Evolutionary conservation across 1,140 invertebrate species (phyloP).

Genomic region (Trissolcus basalis): DNA sequence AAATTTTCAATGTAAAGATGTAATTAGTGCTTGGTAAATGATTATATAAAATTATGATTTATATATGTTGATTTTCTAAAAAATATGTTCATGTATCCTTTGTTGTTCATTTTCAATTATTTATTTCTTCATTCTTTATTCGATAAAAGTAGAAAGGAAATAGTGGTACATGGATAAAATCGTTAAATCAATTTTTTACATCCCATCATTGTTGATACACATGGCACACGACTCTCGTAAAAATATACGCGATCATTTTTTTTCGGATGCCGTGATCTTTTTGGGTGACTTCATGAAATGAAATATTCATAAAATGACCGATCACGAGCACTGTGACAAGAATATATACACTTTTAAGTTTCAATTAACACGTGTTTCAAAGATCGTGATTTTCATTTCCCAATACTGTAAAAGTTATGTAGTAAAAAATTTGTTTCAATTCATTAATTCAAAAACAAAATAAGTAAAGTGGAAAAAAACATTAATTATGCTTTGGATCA

Average conservation of each 20-base stretch:
- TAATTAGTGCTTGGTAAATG: too few relatives aligned
- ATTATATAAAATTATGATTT: too few relatives aligned
- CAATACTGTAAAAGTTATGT: background rate
- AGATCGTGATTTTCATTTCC: conserved; percentile 4
- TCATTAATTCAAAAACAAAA: too few relatives aligned
- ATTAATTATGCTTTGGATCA: too few relatives aligned
- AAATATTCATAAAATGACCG: conserved; percentile 33
- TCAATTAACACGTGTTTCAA: conserved; percentile 23
- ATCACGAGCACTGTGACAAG: conserved; percentile 8
- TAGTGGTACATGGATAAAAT: conserved; percentile 1
- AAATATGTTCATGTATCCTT: too few relatives aligned
- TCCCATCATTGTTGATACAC: background rate
- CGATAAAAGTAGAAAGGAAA: too few relatives aligned
- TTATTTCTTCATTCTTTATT: too few relatives aligned
- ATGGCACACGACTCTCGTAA: background rate
- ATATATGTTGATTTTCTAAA: too few relatives aligned
- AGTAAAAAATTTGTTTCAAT: too few relatives aligned
- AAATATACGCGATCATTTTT: conserved; percentile 32
- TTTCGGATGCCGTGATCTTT: conserved; percentile 5
- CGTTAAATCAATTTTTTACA: conserved; percentile 31
- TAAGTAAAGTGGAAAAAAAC: too few relatives aligned
- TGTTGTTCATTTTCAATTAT: background rate
- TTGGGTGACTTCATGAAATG: conserved; percentile 6
- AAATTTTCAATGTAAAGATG: conserved; percentile 9
- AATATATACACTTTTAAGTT: conserved; percentile 22